Conservation (phyloP, 2,797 vertebrate genomes). For the Onychomys arenicola region DNA sequence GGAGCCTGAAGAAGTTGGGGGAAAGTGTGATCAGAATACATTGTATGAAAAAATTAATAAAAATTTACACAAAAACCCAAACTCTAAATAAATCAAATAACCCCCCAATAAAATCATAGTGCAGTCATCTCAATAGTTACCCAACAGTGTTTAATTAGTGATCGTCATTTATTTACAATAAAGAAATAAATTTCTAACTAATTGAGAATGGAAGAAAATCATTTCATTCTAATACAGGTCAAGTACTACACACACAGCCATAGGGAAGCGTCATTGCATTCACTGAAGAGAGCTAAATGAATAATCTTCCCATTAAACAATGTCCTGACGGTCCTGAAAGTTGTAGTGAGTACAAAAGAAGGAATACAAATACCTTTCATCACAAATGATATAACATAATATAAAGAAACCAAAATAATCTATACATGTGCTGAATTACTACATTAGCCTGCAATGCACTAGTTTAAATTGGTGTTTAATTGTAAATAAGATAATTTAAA, state of each 20-base stretch:
- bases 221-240: not conserved
- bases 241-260: not conserved
- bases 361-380: not conserved
- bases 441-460: not conserved
- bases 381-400: not conserved
- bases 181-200: not conserved
- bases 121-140: not conserved
- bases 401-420: not conserved
- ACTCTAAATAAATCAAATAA: not conserved
- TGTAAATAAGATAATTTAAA: not conserved
- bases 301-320: not conserved
- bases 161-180: not conserved
- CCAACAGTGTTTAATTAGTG: not conserved
- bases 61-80: not conserved
- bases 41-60: not conserved
- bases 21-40: not conserved
- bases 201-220: not conserved
- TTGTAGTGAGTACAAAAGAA: not conserved
- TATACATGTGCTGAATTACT: not conserved
- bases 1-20: not conserved
- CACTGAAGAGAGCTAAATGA: not conserved
- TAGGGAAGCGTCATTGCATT: not conserved
- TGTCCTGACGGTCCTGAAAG: too few species aligned
- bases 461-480: not conserved
- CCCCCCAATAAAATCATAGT: not conserved